These are phyloP conservation scores for Aspidiotus destructor DNA, from an alignment of 2,888 invertebrate species.

Conservation along the genomic window DNA sequence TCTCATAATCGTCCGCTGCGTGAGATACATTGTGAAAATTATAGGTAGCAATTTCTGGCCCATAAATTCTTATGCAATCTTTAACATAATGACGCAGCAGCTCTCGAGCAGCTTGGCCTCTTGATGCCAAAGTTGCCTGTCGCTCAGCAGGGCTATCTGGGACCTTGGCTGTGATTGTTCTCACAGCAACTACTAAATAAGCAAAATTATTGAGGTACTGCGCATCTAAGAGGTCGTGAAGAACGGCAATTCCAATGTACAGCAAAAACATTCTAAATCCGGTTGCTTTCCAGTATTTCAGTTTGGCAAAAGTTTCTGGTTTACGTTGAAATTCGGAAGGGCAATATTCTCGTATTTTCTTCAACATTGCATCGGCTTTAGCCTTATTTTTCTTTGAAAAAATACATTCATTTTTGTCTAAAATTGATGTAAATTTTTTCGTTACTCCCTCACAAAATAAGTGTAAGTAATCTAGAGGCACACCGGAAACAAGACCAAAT, in stretches of 20 bases:
- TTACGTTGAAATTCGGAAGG: slow-evolving; percentile 19
- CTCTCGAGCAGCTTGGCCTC: neutral
- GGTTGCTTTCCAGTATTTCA: slow-evolving; percentile 15
- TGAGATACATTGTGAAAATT: slow-evolving; percentile 13
- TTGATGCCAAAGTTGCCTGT: neutral
- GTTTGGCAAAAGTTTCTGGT: slow-evolving; percentile 7
- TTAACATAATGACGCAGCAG: slow-evolving; percentile 8
- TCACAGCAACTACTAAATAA: neutral
- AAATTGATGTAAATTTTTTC: slow-evolving; percentile 9
- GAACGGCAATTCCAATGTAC: slow-evolving; percentile 9
- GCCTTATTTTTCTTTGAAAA: slow-evolving; percentile 16
- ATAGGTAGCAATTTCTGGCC: neutral
- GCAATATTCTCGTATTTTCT: neutral
- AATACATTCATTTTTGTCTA: neutral
- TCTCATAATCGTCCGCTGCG: neutral
- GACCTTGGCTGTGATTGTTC: neutral
- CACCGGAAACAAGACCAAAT: slow-evolving; percentile 14
- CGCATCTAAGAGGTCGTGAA: slow-evolving; percentile 6
- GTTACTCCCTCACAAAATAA: slow-evolving; percentile 11
- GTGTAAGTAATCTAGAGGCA: slow-evolving; percentile 23
- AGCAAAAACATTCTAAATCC: slow-evolving; percentile 9
- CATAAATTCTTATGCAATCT: neutral
- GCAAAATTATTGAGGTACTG: slow-evolving; percentile 2
- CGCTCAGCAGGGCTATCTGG: neutral
- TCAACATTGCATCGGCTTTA: neutral